Evolutionary conservation across 2,797 vertebrate genomes (phyloP).

Genomic region (Dipus sagitta): DNA sequence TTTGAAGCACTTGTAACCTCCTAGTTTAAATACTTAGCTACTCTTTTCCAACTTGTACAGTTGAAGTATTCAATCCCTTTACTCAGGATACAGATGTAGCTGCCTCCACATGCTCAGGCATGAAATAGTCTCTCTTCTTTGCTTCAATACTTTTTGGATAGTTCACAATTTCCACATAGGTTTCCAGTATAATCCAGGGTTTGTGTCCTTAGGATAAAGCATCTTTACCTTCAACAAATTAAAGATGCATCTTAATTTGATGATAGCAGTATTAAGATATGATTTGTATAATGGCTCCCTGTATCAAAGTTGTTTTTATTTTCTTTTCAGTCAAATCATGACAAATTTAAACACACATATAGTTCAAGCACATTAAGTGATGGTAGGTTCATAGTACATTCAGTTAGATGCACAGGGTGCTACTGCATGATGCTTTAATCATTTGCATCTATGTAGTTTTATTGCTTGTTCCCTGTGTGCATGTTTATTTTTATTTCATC

Average conservation of each 20-base stretch:
- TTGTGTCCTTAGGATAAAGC: background rate
- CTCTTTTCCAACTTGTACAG: conserved; percentile 32
- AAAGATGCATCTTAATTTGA: conserved; percentile 40
- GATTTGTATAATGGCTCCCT: background rate
- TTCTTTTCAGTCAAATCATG: conserved; percentile 12
- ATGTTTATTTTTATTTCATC: conserved; percentile 11
- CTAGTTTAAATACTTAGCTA: conserved; percentile 45
- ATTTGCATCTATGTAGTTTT: background rate
- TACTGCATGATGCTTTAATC: background rate
- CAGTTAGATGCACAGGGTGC: background rate
- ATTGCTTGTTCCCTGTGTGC: background rate
- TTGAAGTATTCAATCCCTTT: conserved; percentile 5
- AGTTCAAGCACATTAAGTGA: background rate
- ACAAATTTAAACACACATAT: background rate
- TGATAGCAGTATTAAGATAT: background rate
- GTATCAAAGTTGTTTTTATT: conserved; percentile 23
- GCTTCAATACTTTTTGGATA: conserved; percentile 4
- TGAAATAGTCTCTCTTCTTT: background rate
- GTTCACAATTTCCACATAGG: conserved; percentile 24
- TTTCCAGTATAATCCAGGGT: background rate
- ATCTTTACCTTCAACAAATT: conserved; percentile 34
- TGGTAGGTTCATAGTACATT: background rate
- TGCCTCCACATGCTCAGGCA: background rate
- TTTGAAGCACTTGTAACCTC: background rate
- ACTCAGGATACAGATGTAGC: background rate